These are phyloP conservation scores for Dione juno DNA, from an alignment of 2,888 invertebrate genomes.

Conservation along the genomic window DNA sequence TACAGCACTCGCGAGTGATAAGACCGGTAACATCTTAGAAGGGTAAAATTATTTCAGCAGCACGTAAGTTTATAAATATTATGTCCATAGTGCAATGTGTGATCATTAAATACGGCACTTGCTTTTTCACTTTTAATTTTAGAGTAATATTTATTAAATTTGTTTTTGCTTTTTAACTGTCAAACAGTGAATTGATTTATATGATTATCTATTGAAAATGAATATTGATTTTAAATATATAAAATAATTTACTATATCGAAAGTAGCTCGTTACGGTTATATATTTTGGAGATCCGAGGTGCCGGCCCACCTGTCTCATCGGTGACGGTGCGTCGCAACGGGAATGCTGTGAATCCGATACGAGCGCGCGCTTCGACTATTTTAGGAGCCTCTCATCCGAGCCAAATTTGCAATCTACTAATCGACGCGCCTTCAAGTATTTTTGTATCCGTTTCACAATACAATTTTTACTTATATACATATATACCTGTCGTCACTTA, in stretches of 20 bases:
- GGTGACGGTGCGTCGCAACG: conserved; percentile 34
- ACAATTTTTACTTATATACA: conserved; percentile 52
- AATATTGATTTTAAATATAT: too few species aligned
- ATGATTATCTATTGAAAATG: too few species aligned
- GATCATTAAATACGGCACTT: neutral
- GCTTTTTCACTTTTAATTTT: neutral
- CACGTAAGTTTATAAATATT: conserved; percentile 67
- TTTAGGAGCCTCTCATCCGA: conserved; percentile 72
- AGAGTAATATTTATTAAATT: neutral
- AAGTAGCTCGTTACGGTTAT: conserved; percentile 13
- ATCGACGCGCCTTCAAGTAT: conserved; percentile 76
- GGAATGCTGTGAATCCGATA: conserved; percentile 80
- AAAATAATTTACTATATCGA: neutral
- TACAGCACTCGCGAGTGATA: conserved; percentile 67
- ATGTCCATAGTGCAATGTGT: conserved; percentile 16
- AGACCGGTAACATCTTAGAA: conserved; percentile 58
- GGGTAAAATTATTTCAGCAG: conserved; percentile 64
- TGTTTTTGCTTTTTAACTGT: neutral
- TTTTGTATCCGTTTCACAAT: conserved; percentile 80
- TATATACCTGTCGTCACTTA: conserved; percentile 48
- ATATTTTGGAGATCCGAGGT: conserved; percentile 20
- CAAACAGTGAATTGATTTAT: too few species aligned
- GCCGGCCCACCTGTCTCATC: conserved; percentile 54
- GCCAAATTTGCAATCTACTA: conserved; percentile 83
- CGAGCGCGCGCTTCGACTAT: conserved; percentile 72